Conservation (phyloP, 1,140 invertebrate species). For the Hyposmocoma kahamanoa region DNA sequence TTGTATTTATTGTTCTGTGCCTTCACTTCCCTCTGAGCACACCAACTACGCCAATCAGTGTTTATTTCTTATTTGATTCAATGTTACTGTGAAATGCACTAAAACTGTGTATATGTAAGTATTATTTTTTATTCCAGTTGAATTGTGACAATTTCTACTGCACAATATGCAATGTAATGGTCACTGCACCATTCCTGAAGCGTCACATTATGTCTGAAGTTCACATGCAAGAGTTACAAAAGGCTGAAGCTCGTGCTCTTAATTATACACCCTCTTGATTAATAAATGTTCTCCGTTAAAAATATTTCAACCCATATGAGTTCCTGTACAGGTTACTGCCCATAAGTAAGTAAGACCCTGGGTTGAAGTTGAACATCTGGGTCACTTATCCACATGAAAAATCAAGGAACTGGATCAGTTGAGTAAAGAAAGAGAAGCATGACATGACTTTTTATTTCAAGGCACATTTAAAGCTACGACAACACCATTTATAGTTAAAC, state of each 20-base stretch:
- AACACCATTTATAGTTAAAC: no score
- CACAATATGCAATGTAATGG: constrained; percentile 27
- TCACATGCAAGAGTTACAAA: constrained; percentile 23
- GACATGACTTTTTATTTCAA: not conserved
- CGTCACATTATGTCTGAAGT: constrained; percentile 18
- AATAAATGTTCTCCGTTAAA: not conserved
- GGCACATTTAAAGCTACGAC: no score
- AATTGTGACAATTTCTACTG: constrained; percentile 20
- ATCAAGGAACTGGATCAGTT: not conserved
- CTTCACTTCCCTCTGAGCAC: not conserved
- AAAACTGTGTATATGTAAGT: not conserved
- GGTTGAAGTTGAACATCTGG: constrained; percentile 11
- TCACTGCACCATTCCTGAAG: constrained; percentile 5
- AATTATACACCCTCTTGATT: constrained; percentile 12
- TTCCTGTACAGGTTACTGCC: not conserved
- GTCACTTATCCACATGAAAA: not conserved
- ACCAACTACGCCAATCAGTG: not conserved
- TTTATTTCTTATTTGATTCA: not conserved
- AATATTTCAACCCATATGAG: not conserved
- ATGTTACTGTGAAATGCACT: not conserved
- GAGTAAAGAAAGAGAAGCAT: not conserved
- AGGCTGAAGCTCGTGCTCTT: constrained; percentile 14
- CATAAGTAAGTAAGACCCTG: constrained; percentile 14
- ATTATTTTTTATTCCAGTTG: constrained; percentile 21
- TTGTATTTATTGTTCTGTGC: not conserved